phyloP scores from a whole-genome alignment of 2,113 vertebrate species.

The Sakesphorus luctuosus region DNA sequence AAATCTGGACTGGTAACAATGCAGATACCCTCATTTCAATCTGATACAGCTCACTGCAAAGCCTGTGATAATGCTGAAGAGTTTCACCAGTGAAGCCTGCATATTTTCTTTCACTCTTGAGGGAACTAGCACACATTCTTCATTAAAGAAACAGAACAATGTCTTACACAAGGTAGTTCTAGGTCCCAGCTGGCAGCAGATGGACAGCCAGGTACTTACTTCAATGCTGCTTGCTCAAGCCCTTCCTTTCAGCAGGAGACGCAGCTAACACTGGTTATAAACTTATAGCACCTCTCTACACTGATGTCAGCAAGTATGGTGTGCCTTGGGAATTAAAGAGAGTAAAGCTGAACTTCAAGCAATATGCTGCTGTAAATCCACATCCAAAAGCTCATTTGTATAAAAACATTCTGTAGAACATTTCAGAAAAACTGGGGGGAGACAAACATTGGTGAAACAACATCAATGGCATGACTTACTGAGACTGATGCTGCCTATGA shows the following conservation, averaged over 20 bases:
- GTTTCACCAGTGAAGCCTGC: background rate
- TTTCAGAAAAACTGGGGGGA: background rate
- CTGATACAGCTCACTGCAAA: conserved; percentile 47
- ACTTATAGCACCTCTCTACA: background rate
- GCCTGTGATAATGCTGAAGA: background rate
- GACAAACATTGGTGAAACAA: background rate
- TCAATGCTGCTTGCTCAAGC: background rate
- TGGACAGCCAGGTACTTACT: background rate
- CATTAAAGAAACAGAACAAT: background rate
- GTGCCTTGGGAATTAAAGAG: background rate
- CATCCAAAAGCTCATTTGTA: conserved; percentile 16
- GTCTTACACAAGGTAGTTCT: background rate
- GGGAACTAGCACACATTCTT: background rate
- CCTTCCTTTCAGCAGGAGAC: background rate
- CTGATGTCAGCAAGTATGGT: background rate
- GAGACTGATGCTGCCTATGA: background rate
- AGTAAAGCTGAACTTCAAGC: background rate
- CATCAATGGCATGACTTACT: background rate
- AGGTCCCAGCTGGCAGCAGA: background rate
- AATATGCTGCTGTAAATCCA: conserved; percentile 15
- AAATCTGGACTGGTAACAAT: conserved; percentile 62
- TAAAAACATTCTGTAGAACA: background rate
- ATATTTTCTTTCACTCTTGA: background rate
- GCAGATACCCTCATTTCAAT: conserved; percentile 21
- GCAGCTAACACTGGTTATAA: background rate